Evolutionary conservation across 2,888 invertebrate species (phyloP), one percentile per base, ranked within the genome.

Genomic region (Drosophila testacea): DNA sequence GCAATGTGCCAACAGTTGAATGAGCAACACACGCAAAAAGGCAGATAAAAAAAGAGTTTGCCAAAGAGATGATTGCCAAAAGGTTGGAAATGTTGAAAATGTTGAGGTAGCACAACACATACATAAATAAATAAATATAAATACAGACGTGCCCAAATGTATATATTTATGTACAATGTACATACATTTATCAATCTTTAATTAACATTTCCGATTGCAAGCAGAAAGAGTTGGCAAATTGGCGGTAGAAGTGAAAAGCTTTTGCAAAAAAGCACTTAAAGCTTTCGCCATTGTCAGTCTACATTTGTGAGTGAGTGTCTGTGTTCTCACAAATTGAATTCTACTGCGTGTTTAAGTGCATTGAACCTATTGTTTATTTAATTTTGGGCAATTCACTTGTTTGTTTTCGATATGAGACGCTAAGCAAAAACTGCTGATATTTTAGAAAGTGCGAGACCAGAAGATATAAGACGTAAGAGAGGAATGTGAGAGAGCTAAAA

Each of bases 291-390:
- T 47, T 38, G 28, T 44, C 55, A 36, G 30, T 22, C 28, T 36
- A 16, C 50, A 44, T 41, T 41, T 55, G 59, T 27, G 39, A 47
- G 56, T 47, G 41, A 68, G 36, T 34, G 44, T 56, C 32, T 55
- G 52, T 66, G 47, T 65, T 55, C 60, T 50, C n/a, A 55, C 69
- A 74, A 83, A 87, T 75, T 84, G 62, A 84, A 87, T 84, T 84
- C 83, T 82, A 83, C 85, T 83, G 83, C 88, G 88, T 64, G 67
- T 66, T 66, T 68, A 69, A 82, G 83, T 83, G 88, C 88, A 83
- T 84, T 83, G 83, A 83, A 87, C 83, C 77, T 77, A 74, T 81
- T 81, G 83, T 87, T 87, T 83, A 81, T 87, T 87, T 70, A 67
- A 87, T 79, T 75, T 69, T 48, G 54, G 71, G 81, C 84, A 79